phyloP scores from a whole-genome alignment of 2,888 invertebrate genomes.

The Liodrosophila aerea region DNA sequence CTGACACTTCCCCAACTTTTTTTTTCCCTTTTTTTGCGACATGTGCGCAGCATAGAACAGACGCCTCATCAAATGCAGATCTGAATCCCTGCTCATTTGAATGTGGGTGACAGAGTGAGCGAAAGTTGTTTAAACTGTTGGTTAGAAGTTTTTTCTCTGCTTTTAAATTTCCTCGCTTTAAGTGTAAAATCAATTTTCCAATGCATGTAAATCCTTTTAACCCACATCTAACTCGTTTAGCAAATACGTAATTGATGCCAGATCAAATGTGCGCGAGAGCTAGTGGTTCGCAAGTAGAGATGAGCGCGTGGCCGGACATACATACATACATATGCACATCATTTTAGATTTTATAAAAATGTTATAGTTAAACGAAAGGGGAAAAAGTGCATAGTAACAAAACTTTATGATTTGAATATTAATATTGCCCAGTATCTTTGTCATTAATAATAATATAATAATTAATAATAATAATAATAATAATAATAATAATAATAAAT shows the following conservation, averaged over 20 bases:
- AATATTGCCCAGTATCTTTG: too few relatives aligned
- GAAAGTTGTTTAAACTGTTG: conserved; percentile 23
- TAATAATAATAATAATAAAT: too few relatives aligned
- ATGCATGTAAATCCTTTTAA: conserved; percentile 32
- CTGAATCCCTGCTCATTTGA: conserved; percentile 43
- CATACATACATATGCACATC: too few relatives aligned
- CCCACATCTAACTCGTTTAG: conserved; percentile 14
- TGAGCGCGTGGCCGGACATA: too few relatives aligned
- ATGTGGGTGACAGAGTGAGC: conserved; percentile 32
- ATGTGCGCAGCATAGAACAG: conserved; percentile 44
- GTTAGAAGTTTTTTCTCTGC: background rate
- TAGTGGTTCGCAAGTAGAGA: too few relatives aligned
- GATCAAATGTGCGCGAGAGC: background rate
- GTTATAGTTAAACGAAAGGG: too few relatives aligned
- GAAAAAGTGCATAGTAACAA: too few relatives aligned
- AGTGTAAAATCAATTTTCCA: conserved; percentile 44
- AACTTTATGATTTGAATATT: too few relatives aligned
- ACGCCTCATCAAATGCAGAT: conserved; percentile 61
- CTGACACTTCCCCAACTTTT: conserved; percentile 34
- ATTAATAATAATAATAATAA: too few relatives aligned
- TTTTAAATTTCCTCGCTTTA: conserved; percentile 26
- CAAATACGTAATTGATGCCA: conserved; percentile 20
- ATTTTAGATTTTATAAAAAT: too few relatives aligned
- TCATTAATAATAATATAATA: too few relatives aligned
- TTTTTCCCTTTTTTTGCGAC: conserved; percentile 54